phyloP scores from a whole-genome alignment of 2,888 invertebrate genomes.

The Erpobdella octoculata region DNA sequence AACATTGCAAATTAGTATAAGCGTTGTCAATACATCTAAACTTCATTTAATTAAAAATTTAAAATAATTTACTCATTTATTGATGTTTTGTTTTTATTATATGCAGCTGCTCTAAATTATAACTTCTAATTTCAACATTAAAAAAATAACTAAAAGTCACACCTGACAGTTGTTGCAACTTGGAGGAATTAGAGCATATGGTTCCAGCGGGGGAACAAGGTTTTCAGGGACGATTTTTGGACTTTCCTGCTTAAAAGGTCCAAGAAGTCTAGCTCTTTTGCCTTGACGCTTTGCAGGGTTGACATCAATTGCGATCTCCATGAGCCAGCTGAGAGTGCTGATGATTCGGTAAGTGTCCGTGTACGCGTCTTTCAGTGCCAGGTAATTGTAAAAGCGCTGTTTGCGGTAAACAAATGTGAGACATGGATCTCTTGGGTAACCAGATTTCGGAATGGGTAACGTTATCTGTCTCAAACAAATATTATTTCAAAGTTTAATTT shows the following conservation, averaged over 20 bases:
- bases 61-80: no score
- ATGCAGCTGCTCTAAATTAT: no score
- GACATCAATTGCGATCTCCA: slow-evolving; percentile 48
- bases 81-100: no score
- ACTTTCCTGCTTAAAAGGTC: slow-evolving; percentile 34
- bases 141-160: no score
- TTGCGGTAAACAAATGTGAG: slow-evolving; percentile 49
- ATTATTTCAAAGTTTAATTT: not conserved
- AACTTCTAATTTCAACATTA: no score
- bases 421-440: slow-evolving; percentile 45
- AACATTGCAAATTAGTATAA: no score
- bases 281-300: slow-evolving; percentile 47
- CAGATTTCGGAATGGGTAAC: slow-evolving; percentile 49
- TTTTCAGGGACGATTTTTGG: slow-evolving; percentile 30
- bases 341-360: slow-evolving; percentile 47
- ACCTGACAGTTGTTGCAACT: slow-evolving; percentile 35
- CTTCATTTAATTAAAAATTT: no score
- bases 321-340: slow-evolving; percentile 47
- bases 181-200: slow-evolving; percentile 32
- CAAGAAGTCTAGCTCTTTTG: slow-evolving; percentile 42
- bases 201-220: slow-evolving; percentile 2
- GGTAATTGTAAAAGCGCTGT: slow-evolving; percentile 51
- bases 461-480: slow-evolving; percentile 41
- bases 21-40: no score
- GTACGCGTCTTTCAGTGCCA: slow-evolving; percentile 49